Percentiles rank a stretch among this genome's conserved stretches.
These are phyloP conservation scores for Isotomurus palustris DNA, from an alignment of 2,888 invertebrate species.

Conservation along the genomic window DNA sequence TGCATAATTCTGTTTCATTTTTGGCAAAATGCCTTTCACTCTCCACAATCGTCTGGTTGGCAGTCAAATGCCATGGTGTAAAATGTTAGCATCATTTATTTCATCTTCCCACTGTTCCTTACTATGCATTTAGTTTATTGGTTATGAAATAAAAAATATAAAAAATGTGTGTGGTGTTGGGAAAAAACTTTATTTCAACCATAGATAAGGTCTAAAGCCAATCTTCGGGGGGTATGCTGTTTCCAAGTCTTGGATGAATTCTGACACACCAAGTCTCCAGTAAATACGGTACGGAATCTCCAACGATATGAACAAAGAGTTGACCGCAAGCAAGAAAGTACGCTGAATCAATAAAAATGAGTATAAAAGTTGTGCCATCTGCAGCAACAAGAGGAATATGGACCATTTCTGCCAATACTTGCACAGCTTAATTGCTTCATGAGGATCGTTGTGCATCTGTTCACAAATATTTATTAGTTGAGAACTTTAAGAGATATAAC, in stretches of 20 bases:
- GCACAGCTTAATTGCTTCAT: slow-evolving; percentile 6
- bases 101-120: no score
- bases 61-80: no score
- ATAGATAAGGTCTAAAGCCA: not conserved
- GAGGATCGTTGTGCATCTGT: not conserved
- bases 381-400: slow-evolving; percentile 11
- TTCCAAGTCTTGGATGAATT: slow-evolving; percentile 9
- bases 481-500: not conserved
- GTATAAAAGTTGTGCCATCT: slow-evolving; percentile 9
- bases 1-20: no score
- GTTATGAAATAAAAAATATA: no score
- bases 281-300: slow-evolving; percentile 9
- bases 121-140: no score
- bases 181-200: not conserved
- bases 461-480: not conserved
- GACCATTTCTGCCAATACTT: slow-evolving; percentile 12
- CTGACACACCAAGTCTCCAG: slow-evolving; percentile 7
- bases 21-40: no score
- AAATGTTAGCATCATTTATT: no score
- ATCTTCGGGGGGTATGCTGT: not conserved
- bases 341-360: slow-evolving; percentile 2
- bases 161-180: no score
- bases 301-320: slow-evolving; percentile 4
- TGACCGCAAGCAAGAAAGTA: slow-evolving; percentile 8
- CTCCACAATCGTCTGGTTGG: no score